These are phyloP conservation scores for Dendroctonus ponderosae DNA, from an alignment of 1,140 invertebrate genomes.

Conservation along the genomic window DNA sequence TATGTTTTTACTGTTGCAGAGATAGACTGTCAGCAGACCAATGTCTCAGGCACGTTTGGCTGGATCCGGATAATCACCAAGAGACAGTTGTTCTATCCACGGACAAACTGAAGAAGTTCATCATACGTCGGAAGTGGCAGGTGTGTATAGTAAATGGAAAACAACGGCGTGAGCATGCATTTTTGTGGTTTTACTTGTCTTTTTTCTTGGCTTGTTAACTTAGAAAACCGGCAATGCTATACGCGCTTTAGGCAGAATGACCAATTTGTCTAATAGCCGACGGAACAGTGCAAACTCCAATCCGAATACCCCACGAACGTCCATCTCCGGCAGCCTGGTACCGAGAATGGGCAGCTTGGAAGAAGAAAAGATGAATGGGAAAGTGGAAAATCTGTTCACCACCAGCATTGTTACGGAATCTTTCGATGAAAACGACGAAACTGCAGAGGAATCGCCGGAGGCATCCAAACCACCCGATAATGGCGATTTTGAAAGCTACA, in stretches of 20 bases:
- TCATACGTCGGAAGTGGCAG: conserved; percentile 89
- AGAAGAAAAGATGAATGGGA: conserved; percentile 44
- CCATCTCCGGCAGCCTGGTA: conserved; percentile 42
- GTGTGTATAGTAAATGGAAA: conserved; percentile 53
- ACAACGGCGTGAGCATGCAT: neutral
- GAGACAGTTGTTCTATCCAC: conserved; percentile 72
- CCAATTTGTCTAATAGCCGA: conserved; percentile 66
- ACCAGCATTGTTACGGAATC: conserved; percentile 2
- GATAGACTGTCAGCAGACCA: conserved; percentile 72
- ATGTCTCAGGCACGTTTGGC: conserved; percentile 80
- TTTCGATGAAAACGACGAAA: conserved; percentile 27
- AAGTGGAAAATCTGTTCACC: conserved; percentile 15
- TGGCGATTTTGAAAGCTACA: conserved; percentile 6
- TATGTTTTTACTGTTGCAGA: conserved; percentile 50
- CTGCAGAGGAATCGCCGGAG: neutral
- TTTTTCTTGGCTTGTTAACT: conserved; percentile 49
- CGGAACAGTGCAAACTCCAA: conserved; percentile 54
- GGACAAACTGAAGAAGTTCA: conserved; percentile 86
- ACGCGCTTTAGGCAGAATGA: conserved; percentile 80
- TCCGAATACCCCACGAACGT: conserved; percentile 47
- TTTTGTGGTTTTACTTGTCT: conserved; percentile 31
- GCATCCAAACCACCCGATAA: neutral
- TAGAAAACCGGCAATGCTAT: conserved; percentile 93
- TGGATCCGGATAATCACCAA: conserved; percentile 61
- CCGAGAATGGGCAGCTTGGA: conserved; percentile 50